These are phyloP conservation scores for Monarcha castaneiventris DNA, from an alignment of 2,113 vertebrate genomes.

Conservation along the genomic window DNA sequence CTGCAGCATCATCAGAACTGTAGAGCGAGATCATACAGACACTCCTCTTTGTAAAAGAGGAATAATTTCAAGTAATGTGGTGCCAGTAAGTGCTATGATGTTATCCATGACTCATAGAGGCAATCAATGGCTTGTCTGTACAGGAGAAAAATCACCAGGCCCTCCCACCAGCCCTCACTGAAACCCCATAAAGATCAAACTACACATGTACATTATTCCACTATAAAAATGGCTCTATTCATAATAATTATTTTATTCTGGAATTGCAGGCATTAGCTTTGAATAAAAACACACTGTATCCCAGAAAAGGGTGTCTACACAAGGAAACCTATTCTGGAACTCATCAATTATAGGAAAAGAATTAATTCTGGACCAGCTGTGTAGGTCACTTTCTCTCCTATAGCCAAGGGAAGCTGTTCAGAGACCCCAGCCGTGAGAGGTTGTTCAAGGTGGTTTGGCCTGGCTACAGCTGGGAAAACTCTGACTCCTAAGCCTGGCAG, in stretches of 20 bases:
- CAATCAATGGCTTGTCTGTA: constrained; percentile 64
- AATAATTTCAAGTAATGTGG: constrained; percentile 58
- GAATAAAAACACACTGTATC: constrained; percentile 26
- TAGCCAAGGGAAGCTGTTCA: not conserved
- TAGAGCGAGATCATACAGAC: not conserved
- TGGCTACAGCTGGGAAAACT: not conserved
- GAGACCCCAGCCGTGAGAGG: not conserved
- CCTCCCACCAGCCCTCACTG: constrained; percentile 16
- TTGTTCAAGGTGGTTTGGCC: not conserved
- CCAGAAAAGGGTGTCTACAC: not conserved
- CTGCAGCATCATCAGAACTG: constrained; percentile 53
- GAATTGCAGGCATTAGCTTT: not conserved
- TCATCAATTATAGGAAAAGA: not conserved
- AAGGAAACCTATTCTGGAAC: not conserved
- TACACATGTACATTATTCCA: constrained; percentile 53
- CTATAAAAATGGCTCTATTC: constrained; percentile 47
- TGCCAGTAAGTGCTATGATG: constrained; percentile 61
- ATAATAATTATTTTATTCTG: constrained; percentile 40
- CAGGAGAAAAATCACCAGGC: constrained; percentile 39
- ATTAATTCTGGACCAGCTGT: not conserved
- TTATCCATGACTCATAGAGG: constrained; percentile 53
- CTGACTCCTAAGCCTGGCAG: not conserved
- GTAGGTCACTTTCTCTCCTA: not conserved
- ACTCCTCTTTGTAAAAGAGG: constrained; percentile 48
- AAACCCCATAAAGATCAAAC: constrained; percentile 26